Evolutionary conservation across 2,888 invertebrate genomes (phyloP).

Genomic region (Argynnis bischoffii): DNA sequence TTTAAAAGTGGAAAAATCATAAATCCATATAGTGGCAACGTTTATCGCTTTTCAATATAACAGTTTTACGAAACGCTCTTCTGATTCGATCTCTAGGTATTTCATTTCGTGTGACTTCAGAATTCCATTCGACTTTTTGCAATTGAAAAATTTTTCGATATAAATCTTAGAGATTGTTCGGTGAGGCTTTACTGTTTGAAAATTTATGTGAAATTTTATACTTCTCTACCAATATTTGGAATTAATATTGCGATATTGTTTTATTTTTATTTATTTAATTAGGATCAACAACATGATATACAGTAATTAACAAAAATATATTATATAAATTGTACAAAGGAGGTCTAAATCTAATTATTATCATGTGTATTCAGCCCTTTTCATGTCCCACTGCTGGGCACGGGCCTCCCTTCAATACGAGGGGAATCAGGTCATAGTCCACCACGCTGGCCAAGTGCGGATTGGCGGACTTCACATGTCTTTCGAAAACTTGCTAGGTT

Average conservation of each 20-base stretch:
- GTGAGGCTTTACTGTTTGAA: constrained; percentile 11
- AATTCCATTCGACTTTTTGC: constrained; percentile 27
- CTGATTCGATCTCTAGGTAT: constrained; percentile 40
- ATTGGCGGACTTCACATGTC: too few relatives aligned
- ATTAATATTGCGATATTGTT: background rate
- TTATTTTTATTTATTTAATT: too few relatives aligned
- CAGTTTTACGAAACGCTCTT: constrained; percentile 47
- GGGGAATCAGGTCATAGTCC: too few relatives aligned
- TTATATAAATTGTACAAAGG: too few relatives aligned
- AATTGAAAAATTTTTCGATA: constrained; percentile 25
- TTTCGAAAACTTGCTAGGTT: too few relatives aligned
- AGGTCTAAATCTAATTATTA: too few relatives aligned
- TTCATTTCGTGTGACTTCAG: constrained; percentile 38
- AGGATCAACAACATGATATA: too few relatives aligned
- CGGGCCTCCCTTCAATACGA: too few relatives aligned
- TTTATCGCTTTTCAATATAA: constrained; percentile 49
- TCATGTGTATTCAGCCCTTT: too few relatives aligned
- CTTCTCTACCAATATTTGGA: constrained; percentile 1
- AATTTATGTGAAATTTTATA: constrained; percentile 13
- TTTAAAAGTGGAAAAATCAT: constrained; percentile 43
- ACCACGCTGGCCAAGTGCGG: too few relatives aligned
- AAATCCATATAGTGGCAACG: constrained; percentile 45
- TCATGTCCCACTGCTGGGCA: too few relatives aligned
- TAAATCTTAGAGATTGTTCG: constrained; percentile 12
- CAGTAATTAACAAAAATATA: too few relatives aligned